Evolutionary conservation across 2,113 vertebrate species (phyloP).

Genomic region (Ceyx cyanopectus): DNA sequence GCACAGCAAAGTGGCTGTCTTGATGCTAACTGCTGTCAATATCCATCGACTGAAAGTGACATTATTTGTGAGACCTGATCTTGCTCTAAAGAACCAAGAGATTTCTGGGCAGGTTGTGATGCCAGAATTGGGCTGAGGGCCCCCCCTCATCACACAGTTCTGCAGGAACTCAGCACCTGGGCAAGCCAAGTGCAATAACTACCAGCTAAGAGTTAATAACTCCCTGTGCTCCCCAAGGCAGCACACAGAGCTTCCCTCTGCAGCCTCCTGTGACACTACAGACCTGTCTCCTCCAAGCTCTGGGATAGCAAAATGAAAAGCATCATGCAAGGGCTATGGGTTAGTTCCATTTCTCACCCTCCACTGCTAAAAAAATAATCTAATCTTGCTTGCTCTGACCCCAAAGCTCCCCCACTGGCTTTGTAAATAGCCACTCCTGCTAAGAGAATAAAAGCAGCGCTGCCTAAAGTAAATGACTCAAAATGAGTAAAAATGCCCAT

Average conservation of each 20-base stretch:
- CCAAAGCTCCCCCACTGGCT: background rate
- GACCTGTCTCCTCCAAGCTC: background rate
- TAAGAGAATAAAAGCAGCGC: background rate
- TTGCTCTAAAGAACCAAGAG: background rate
- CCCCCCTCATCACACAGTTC: background rate
- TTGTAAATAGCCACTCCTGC: background rate
- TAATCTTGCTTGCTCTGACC: background rate
- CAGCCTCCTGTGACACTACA: background rate
- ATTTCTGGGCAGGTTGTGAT: background rate
- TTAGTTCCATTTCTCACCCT: background rate
- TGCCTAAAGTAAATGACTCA: accelerated
- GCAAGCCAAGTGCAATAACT: background rate
- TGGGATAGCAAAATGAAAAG: background rate
- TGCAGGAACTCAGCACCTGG: background rate
- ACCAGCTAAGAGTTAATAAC: background rate
- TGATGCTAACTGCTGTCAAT: background rate
- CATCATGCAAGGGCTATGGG: accelerated
- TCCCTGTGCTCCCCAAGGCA: background rate
- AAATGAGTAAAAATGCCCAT: background rate
- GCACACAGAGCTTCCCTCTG: accelerated
- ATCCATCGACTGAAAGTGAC: background rate
- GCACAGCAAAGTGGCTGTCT: background rate
- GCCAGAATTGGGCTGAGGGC: background rate
- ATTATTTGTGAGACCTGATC: background rate
- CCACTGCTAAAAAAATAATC: background rate